phyloP scores from a whole-genome alignment of 2,113 vertebrate species.

The Pipra filicauda region DNA sequence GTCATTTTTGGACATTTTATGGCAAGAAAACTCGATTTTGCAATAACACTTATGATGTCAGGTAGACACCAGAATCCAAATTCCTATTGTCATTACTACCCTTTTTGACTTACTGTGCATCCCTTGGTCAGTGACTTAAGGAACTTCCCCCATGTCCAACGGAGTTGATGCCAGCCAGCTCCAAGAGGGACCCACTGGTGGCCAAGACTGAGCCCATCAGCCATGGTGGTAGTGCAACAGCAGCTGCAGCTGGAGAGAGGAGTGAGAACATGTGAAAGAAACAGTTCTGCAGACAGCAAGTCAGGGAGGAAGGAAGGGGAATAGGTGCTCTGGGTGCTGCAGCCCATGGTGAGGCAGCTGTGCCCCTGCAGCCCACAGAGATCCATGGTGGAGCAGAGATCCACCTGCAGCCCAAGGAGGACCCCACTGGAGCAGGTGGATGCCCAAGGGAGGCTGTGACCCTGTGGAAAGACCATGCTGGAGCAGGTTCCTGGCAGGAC shows the following conservation, averaged over 20 bases:
- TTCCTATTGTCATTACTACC: not conserved
- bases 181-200: rapidly evolving
- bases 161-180: not conserved
- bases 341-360: not conserved
- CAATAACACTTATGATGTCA: not conserved
- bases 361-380: not conserved
- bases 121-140: not conserved
- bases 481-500: not conserved
- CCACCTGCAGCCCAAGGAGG: not conserved
- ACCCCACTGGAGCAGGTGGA: not conserved
- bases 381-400: not conserved
- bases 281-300: not conserved
- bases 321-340: not conserved
- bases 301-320: not conserved
- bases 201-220: not conserved
- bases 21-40: not conserved
- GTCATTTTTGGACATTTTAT: not conserved
- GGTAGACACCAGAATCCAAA: not conserved
- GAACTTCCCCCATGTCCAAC: rapidly evolving
- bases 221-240: rapidly evolving
- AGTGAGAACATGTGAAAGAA: not conserved
- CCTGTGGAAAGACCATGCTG: not conserved
- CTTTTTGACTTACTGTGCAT: not conserved
- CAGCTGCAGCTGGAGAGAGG: not conserved
- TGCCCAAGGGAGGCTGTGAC: not conserved